Conservation (phyloP, 1,140 invertebrate species). For the Drosophila pectinifera region DNA sequence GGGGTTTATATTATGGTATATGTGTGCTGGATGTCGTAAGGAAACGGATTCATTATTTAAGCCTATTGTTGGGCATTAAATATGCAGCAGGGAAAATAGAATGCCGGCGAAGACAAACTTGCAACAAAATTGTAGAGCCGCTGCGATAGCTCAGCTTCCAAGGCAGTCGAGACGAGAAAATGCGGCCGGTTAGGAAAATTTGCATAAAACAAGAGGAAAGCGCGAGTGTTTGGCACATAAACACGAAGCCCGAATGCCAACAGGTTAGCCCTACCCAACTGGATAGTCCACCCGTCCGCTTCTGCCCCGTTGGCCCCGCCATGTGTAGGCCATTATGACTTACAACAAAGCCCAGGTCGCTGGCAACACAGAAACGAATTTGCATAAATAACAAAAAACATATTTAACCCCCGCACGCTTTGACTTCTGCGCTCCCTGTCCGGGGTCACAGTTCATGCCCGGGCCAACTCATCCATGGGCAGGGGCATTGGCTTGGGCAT, state of each 20-base stretch:
- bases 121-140: conserved; percentile 64
- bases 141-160: conserved; percentile 18
- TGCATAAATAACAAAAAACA: conserved; percentile 83
- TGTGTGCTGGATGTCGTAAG: conserved; percentile 33
- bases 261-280: conserved; percentile 52
- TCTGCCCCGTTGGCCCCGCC: neutral
- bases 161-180: conserved; percentile 58
- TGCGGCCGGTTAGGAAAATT: conserved; percentile 69
- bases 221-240: conserved; percentile 76
- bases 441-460: conserved; percentile 61
- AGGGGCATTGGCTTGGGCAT: conserved; percentile 16
- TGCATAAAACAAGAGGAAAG: conserved; percentile 63
- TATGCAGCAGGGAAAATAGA: conserved; percentile 56
- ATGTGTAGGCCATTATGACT: conserved; percentile 71
- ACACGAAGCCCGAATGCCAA: conserved; percentile 72
- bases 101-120: conserved; percentile 40
- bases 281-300: neutral
- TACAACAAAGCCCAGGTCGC: conserved; percentile 76
- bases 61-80: conserved; percentile 76
- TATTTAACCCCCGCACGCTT: conserved; percentile 71
- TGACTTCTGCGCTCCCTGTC: conserved; percentile 50
- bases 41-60: conserved; percentile 73
- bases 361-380: conserved; percentile 77
- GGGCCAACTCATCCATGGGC: conserved; percentile 60
- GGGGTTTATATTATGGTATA: conserved; percentile 4